Conservation (phyloP, 2,797 vertebrate genomes). For the Etheostoma nigrum region DNA sequence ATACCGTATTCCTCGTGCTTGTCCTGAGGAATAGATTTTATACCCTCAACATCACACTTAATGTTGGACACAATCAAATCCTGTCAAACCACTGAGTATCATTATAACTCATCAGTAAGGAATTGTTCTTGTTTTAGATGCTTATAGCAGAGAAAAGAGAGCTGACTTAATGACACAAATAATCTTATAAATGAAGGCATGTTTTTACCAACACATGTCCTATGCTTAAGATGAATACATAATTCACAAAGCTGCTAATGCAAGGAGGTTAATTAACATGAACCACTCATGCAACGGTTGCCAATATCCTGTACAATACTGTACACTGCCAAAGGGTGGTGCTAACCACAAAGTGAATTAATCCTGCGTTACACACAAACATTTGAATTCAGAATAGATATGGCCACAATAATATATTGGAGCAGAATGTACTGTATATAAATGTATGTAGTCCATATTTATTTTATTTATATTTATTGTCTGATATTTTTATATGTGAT, state of each 20-base stretch:
- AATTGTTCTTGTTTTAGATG: conserved; percentile 15
- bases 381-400: conserved; percentile 15
- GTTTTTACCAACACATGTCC: conserved; percentile 36
- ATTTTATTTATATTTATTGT: conserved; percentile 17
- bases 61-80: conserved; percentile 10
- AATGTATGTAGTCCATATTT: conserved; percentile 12
- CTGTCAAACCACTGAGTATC: background rate
- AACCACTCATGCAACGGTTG: conserved; percentile 42
- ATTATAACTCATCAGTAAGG: conserved; percentile 6
- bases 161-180: conserved; percentile 11
- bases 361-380: conserved; percentile 10
- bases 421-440: background rate
- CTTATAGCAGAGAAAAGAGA: conserved; percentile 4
- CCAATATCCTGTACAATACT: conserved; percentile 54
- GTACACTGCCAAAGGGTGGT: conserved; percentile 75
- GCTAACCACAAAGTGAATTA: conserved; percentile 77
- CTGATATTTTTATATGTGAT: conserved; percentile 28
- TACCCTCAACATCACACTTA: conserved; percentile 6
- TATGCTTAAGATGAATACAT: conserved; percentile 36
- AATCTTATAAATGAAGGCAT: conserved; percentile 20
- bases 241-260: conserved; percentile 34
- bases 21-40: background rate
- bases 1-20: background rate
- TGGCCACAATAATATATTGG: conserved; percentile 18
- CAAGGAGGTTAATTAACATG: conserved; percentile 58